A percentile compares a stretch with the other conserved stretches of the same genome.
phyloP scores from a whole-genome alignment of 1,140 invertebrate species.

The Vanessa atalanta region DNA sequence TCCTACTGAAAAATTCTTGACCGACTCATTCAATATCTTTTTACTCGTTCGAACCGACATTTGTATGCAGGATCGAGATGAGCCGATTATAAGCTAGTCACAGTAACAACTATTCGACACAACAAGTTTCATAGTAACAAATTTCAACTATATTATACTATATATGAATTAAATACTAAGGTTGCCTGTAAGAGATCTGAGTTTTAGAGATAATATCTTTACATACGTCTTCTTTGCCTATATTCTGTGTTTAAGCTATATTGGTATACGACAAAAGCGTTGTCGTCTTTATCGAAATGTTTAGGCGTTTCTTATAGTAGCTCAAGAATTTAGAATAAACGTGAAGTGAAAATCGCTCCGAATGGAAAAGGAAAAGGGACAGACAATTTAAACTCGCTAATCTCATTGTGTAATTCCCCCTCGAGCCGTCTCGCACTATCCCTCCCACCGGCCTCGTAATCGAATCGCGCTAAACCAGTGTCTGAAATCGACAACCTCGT shows the following conservation, averaged over 20 bases:
- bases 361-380: slow-evolving; percentile 31
- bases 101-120: too few species aligned
- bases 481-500: slow-evolving; percentile 17
- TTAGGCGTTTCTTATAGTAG: slow-evolving; percentile 2
- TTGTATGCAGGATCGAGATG: too few species aligned
- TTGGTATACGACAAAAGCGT: too few species aligned
- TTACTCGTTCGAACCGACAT: too few species aligned
- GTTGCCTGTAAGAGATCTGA: too few species aligned
- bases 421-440: slow-evolving; percentile 24
- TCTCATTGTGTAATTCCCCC: slow-evolving; percentile 31
- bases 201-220: neutral
- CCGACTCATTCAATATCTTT: too few species aligned
- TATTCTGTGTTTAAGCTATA: too few species aligned
- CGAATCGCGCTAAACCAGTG: slow-evolving; percentile 17
- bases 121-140: too few species aligned
- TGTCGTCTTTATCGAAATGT: neutral
- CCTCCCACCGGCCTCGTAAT: slow-evolving; percentile 21
- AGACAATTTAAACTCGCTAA: slow-evolving; percentile 31
- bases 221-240: too few species aligned
- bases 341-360: slow-evolving; percentile 19
- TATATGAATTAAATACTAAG: neutral
- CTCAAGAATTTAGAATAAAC: slow-evolving; percentile 13
- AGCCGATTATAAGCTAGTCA: too few species aligned
- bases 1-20: too few species aligned
- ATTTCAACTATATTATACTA: too few species aligned